Percentiles rank a stretch among this genome's conserved stretches.
phyloP scores from a whole-genome alignment of 2,797 vertebrate genomes.

The Periparus ater region DNA sequence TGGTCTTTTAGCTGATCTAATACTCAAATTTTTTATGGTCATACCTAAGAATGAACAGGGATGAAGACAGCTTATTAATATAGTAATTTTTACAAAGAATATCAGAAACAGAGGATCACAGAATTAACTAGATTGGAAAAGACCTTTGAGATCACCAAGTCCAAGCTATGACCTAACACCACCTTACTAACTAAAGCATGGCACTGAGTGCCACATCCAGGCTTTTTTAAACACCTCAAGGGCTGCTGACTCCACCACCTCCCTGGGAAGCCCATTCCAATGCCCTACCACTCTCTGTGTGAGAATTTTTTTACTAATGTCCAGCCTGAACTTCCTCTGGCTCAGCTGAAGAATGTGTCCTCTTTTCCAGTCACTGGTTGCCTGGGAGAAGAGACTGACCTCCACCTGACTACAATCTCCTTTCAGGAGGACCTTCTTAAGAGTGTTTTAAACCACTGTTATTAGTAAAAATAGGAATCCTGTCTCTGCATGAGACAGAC shows the following conservation, averaged over 20 bases:
- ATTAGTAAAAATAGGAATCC: neutral
- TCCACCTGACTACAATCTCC: too few species aligned
- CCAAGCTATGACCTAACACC: neutral
- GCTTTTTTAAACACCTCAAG: neutral
- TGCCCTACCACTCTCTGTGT: too few species aligned
- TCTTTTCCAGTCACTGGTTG: too few species aligned
- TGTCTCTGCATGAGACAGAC: neutral
- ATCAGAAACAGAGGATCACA: neutral
- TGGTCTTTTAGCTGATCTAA: neutral
- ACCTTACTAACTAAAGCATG: neutral
- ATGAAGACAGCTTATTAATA: neutral
- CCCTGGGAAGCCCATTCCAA: neutral
- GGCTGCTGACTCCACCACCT: accelerated
- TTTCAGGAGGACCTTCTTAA: neutral
- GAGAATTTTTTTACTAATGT: neutral
- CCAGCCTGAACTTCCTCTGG: neutral
- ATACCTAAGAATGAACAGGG: neutral
- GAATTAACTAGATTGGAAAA: neutral
- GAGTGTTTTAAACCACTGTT: neutral
- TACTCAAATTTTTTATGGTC: neutral
- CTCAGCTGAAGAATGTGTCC: neutral
- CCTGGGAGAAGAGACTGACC: neutral
- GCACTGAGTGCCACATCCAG: neutral
- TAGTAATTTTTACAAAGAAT: neutral
- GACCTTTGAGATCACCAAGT: neutral